phyloP scores from a whole-genome alignment of 2,888 invertebrate genomes.

The Rhabditoides inermis region DNA sequence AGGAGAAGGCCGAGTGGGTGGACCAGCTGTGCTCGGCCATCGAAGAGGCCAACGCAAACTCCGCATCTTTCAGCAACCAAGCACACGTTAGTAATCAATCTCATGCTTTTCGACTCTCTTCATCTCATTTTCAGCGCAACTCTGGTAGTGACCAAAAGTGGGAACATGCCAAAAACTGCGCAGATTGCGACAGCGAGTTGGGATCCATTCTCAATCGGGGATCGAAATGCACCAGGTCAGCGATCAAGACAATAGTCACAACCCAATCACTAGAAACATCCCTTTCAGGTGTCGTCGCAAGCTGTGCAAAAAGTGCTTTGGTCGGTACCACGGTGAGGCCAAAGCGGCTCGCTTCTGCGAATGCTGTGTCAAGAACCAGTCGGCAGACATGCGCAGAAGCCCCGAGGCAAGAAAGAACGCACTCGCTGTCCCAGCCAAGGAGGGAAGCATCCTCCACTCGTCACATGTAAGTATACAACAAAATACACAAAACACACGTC shows the following conservation, averaged over 20 bases:
- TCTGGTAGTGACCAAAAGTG: slow-evolving; percentile 22
- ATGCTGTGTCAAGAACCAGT: slow-evolving; percentile 30
- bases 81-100: neutral
- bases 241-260: too few relatives aligned
- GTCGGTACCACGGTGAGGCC: slow-evolving; percentile 28
- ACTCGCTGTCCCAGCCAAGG: too few relatives aligned
- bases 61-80: slow-evolving; percentile 17
- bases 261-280: too few relatives aligned
- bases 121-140: slow-evolving; percentile 16
- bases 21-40: slow-evolving; percentile 40
- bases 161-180: slow-evolving; percentile 33
- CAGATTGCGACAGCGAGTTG: slow-evolving; percentile 45
- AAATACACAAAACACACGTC: neutral
- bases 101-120: neutral
- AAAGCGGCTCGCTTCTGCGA: slow-evolving; percentile 33
- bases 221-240: too few relatives aligned
- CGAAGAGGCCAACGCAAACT: slow-evolving; percentile 28
- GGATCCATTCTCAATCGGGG: slow-evolving; percentile 12
- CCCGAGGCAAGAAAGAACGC: too few relatives aligned
- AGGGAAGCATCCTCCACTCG: too few relatives aligned
- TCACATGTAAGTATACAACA: too few relatives aligned
- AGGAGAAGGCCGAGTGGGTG: slow-evolving; percentile 46
- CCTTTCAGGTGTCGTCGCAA: slow-evolving; percentile 33
- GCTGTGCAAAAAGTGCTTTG: slow-evolving; percentile 48
- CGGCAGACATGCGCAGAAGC: too few relatives aligned